Percentiles rank a stretch among this genome's conserved stretches.
These are phyloP conservation scores for Pteronotus mesoamericanus DNA, from an alignment of 2,797 vertebrate species.

Conservation along the genomic window DNA sequence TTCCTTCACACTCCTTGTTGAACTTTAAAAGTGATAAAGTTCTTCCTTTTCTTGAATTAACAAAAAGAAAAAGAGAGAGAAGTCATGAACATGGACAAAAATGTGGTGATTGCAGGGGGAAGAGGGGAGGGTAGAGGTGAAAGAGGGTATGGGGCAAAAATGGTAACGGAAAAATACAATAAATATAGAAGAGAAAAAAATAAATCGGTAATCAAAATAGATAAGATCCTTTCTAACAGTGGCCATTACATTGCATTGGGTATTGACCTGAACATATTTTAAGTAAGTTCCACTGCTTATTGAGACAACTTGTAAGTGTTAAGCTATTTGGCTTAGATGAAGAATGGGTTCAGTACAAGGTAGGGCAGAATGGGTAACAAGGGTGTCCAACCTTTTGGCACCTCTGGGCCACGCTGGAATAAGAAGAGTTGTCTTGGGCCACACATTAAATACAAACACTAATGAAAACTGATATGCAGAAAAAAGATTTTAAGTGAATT, in stretches of 20 bases:
- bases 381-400: too few species aligned
- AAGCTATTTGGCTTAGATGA: background rate
- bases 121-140: background rate
- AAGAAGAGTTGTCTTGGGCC: too few species aligned
- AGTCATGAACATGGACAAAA: background rate
- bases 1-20: slow-evolving; percentile 66
- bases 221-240: background rate
- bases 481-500: too few species aligned
- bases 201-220: background rate
- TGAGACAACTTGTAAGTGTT: background rate
- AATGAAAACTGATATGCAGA: too few species aligned
- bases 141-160: background rate
- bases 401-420: too few species aligned
- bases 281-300: background rate
- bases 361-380: background rate
- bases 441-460: too few species aligned
- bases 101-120: background rate
- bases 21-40: slow-evolving; percentile 77
- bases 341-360: background rate
- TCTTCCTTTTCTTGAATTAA: slow-evolving; percentile 80
- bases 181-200: background rate
- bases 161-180: too few species aligned
- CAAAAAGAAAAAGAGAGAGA: background rate
- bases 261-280: background rate
- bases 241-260: background rate